Conservation (phyloP, 2,797 vertebrate genomes). For the Margarornis squamiger region DNA sequence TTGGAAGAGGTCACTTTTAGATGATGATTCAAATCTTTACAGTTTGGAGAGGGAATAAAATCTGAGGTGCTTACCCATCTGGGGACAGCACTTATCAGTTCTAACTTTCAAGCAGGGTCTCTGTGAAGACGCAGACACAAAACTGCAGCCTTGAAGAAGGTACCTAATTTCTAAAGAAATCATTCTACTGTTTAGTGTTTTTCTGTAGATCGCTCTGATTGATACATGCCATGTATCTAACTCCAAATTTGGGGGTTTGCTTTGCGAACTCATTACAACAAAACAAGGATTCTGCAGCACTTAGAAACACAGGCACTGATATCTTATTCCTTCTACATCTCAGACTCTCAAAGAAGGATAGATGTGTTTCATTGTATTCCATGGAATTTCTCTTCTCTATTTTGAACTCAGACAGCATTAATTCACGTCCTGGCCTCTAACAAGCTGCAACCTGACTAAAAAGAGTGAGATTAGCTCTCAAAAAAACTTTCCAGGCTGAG, state of each 20-base stretch:
- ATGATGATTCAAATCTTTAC: background rate
- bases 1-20: background rate
- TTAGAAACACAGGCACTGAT: background rate
- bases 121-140: background rate
- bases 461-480: background rate
- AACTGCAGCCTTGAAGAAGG: background rate
- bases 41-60: background rate
- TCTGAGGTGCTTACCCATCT: background rate
- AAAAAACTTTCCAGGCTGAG: constrained; percentile 19
- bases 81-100: background rate
- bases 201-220: background rate
- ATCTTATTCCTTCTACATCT: background rate
- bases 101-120: background rate
- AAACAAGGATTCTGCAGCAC: background rate
- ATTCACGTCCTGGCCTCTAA: background rate
- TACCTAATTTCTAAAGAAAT: background rate
- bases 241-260: background rate
- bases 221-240: background rate
- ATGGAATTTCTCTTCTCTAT: background rate
- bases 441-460: background rate
- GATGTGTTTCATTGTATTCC: background rate
- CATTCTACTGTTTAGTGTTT: background rate
- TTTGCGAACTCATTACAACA: background rate
- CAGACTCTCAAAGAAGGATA: background rate
- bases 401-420: background rate